These are phyloP conservation scores for Platichthys stellatus DNA, from an alignment of 2,113 vertebrate species.

Conservation along the genomic window DNA sequence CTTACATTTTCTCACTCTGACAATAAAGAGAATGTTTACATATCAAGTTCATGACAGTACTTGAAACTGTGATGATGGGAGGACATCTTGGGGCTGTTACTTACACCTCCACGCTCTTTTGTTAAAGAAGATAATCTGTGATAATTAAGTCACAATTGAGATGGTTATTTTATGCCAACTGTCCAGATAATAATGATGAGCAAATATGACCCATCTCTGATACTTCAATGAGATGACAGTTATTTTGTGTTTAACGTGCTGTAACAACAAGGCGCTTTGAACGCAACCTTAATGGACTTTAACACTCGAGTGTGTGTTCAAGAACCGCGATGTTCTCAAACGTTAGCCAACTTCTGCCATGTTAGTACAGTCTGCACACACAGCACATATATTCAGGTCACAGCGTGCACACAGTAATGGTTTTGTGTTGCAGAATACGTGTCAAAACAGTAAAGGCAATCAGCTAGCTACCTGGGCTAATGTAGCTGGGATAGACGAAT, in stretches of 20 bases:
- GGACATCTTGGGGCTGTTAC: no score
- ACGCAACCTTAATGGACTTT: slow-evolving; percentile 16
- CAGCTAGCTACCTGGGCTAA: slow-evolving; percentile 12
- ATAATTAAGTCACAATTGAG: no score
- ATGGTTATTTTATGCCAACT: no score
- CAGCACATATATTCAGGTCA: background rate
- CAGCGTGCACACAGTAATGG: background rate
- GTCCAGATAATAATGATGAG: background rate
- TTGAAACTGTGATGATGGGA: no score
- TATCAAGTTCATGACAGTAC: no score
- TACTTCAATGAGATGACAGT: background rate
- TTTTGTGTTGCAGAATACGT: background rate
- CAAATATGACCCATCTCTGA: background rate
- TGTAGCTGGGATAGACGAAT: background rate
- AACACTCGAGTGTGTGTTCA: slow-evolving; percentile 38
- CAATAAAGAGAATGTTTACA: no score
- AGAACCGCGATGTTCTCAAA: slow-evolving; percentile 14
- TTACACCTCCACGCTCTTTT: no score
- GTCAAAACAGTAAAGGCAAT: background rate
- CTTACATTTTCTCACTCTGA: no score
- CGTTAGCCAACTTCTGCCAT: background rate
- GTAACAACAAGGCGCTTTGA: slow-evolving; percentile 25
- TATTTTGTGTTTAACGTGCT: background rate
- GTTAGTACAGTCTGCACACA: no score
- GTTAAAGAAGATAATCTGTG: no score